Base-by-base conservation (phyloP, 1,140 invertebrate genomes). In the Mycetomoellerius zeteki region DNA sequence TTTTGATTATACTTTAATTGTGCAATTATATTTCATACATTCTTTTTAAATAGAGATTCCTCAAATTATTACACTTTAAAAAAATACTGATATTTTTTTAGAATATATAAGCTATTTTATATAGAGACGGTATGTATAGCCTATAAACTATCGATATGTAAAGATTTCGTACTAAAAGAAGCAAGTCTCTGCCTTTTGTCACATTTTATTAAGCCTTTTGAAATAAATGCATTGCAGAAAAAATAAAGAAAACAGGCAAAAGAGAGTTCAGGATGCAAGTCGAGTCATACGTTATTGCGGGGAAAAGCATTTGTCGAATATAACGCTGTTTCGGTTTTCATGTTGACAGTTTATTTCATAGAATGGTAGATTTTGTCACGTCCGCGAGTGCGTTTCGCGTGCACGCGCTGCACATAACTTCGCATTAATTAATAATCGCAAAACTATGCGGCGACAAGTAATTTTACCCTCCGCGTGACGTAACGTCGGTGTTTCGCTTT, bases 371-470 rank as follows among this genome's bases (percentile, higher is more conserved):
- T 27, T 75, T 54, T 65, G 43, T 60, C 50, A 12, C n/a, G 14
- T 10, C 10, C 2, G 21, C 3, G 19, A 16, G 2, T 47, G 56
- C 84, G 50, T 81, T 80, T 81, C 78, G 19, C 14, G 24, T 50
- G 33, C 69, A 27, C 58, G 77, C 73, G 76, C 87, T 71, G 67
- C 60, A 77, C 85, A 84, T 91, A 86, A 65, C 69, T 89, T 62
- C 7, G 69, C 71, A 75, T 91, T 90, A 92, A 92, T 91, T 92
- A 91, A 91, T 92, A 90, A 88, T 77, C 84, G 71, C 81, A 60
- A 78, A 90, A 87, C 76, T 92, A 92, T 89, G 85, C 86, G 30
- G 27, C 78, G 69, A 84, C 85, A 56, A 72, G 75, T 67, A 33
- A 56, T 73, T 72, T 37, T 54, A 47, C 52, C 21, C 33, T 50